Evolutionary conservation across 1,140 invertebrate genomes (phyloP).

Genomic region (Phymastichus coffea): DNA sequence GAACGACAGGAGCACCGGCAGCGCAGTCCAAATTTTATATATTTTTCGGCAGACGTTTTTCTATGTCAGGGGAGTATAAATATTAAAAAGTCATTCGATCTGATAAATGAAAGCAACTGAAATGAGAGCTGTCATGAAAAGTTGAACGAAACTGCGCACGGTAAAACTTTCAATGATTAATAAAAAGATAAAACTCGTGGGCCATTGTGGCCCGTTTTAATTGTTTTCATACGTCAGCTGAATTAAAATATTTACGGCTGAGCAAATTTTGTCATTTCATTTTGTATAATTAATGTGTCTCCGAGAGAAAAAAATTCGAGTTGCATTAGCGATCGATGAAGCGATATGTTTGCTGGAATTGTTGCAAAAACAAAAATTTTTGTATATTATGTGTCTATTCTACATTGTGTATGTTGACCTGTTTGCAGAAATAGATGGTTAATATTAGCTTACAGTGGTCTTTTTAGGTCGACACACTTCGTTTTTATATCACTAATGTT

Average conservation of each 20-base stretch:
- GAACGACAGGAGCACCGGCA: too few species aligned
- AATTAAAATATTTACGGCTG: not conserved
- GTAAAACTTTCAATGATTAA: too few species aligned
- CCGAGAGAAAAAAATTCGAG: not conserved
- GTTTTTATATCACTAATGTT: not conserved
- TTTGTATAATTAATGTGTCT: not conserved
- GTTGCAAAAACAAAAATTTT: slow-evolving; percentile 7
- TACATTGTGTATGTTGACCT: not conserved
- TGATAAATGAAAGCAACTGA: too few species aligned
- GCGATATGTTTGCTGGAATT: not conserved
- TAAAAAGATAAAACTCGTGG: too few species aligned
- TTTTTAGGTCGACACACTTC: slow-evolving; percentile 1
- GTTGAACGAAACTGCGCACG: too few species aligned
- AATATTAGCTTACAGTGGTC: not conserved
- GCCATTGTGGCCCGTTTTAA: too few species aligned
- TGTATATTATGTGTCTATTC: not conserved
- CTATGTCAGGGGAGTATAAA: too few species aligned
- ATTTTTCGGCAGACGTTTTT: too few species aligned
- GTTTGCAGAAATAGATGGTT: not conserved
- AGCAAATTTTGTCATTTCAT: not conserved
- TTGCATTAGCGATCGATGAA: not conserved
- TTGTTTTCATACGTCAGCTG: too few species aligned
- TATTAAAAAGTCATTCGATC: too few species aligned
- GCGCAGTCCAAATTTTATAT: too few species aligned
- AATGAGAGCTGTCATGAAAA: too few species aligned